Evolutionary conservation across 2,888 invertebrate genomes (phyloP).

Genomic region (Leptarthrus brevirostris): DNA sequence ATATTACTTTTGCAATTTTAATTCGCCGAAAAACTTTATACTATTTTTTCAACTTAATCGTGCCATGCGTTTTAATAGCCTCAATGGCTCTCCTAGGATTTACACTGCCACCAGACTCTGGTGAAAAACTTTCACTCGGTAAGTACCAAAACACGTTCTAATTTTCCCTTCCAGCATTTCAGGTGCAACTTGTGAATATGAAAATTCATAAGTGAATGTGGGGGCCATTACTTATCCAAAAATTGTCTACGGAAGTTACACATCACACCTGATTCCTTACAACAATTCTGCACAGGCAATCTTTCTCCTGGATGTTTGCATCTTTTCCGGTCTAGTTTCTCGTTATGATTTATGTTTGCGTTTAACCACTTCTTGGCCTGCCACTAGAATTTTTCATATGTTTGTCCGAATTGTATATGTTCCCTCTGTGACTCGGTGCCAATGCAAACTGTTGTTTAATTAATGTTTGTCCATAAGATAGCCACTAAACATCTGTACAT

Average conservation of each 20-base stretch:
- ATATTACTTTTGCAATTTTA: conserved; percentile 96
- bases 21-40: conserved; percentile 97
- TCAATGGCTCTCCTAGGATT: conserved; percentile 99
- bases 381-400: conserved; percentile 1
- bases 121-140: conserved; percentile 98
- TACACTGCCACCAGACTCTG: conserved; percentile 98
- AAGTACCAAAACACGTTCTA: conserved; percentile 59
- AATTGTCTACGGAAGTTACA: neutral
- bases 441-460: conserved; percentile 39
- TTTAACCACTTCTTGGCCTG: conserved; percentile 4
- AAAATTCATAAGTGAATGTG: neutral
- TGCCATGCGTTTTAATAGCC: conserved; percentile 98
- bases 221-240: neutral
- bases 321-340: conserved; percentile 4
- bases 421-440: neutral
- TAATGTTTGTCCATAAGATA: conserved; percentile 32
- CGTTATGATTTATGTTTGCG: conserved; percentile 24
- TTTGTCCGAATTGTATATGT: neutral
- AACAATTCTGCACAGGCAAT: neutral
- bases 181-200: neutral
- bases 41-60: conserved; percentile 99
- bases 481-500: neutral
- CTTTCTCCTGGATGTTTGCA: conserved; percentile 5
- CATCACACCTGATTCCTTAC: neutral
- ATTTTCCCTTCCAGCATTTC: no score